These are phyloP conservation scores for Sitophilus oryzae DNA, from an alignment of 1,140 invertebrate species.

Conservation along the genomic window DNA sequence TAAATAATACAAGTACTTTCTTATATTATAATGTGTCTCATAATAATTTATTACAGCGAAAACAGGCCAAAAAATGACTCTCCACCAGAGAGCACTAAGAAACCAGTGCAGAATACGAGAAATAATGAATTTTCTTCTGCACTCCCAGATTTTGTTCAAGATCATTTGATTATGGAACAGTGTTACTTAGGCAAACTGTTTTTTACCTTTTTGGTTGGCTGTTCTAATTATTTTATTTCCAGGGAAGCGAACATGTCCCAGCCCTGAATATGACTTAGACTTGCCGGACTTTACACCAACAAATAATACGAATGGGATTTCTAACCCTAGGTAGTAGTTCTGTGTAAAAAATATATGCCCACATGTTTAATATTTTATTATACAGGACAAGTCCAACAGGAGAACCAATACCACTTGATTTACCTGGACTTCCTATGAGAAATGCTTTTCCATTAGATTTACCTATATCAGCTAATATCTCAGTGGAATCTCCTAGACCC, in stretches of 20 bases:
- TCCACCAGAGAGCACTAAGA: constrained; percentile 28
- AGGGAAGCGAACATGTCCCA: background rate
- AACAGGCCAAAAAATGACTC: constrained; percentile 30
- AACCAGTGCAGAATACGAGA: constrained; percentile 25
- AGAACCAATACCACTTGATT: constrained; percentile 26
- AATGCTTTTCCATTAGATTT: constrained; percentile 35
- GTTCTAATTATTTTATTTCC: background rate
- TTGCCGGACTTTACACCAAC: constrained; percentile 25
- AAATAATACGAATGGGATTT: constrained; percentile 16
- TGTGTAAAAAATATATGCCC: background rate
- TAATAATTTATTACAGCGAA: constrained; percentile 22
- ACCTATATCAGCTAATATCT: constrained; percentile 26
- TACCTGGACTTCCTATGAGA: constrained; percentile 24
- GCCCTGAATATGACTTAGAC: constrained; percentile 4
- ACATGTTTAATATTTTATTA: constrained; percentile 1
- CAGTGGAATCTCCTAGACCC: constrained; percentile 27
- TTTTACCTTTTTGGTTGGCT: background rate
- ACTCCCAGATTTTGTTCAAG: constrained; percentile 61
- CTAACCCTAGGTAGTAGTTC: constrained; percentile 12
- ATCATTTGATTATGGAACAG: constrained; percentile 58
- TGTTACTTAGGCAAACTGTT: constrained; percentile 46
- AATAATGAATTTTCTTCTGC: constrained; percentile 43
- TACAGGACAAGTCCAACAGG: constrained; percentile 6
- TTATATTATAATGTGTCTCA: background rate
- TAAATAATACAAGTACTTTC: constrained; percentile 1